These are phyloP conservation scores for Copsychus sechellarum DNA, from an alignment of 2,113 vertebrate species.

Conservation along the genomic window DNA sequence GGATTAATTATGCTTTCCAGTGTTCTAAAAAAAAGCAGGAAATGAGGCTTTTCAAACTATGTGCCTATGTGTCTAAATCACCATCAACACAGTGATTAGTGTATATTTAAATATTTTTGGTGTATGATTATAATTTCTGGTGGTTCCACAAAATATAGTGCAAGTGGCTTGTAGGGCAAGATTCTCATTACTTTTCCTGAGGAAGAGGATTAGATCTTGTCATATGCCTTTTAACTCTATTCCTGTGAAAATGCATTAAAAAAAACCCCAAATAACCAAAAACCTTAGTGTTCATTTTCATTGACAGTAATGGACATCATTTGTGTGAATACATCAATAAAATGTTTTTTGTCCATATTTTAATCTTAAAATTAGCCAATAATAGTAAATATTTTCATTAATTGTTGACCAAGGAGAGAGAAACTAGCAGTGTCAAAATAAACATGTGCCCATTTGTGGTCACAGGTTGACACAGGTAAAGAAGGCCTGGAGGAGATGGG, in stretches of 20 bases:
- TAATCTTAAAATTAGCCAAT: neutral
- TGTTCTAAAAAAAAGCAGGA: neutral
- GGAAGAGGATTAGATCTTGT: neutral
- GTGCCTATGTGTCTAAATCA: neutral
- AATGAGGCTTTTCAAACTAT: neutral
- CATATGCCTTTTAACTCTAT: neutral
- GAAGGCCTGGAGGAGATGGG: neutral
- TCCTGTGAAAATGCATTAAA: neutral
- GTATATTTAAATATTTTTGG: conserved; percentile 13
- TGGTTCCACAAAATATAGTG: neutral
- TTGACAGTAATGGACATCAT: neutral
- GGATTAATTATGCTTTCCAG: conserved; percentile 8
- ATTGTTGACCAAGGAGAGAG: neutral
- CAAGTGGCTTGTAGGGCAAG: neutral
- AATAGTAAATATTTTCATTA: neutral
- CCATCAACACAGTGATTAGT: neutral
- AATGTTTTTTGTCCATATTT: neutral
- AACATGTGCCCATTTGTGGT: neutral
- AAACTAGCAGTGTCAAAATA: neutral
- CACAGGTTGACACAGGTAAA: neutral
- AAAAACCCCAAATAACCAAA: neutral
- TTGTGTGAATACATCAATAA: neutral
- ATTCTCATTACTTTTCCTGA: neutral
- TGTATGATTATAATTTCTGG: neutral
- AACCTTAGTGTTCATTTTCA: neutral